Evolutionary conservation across 2,797 vertebrate genomes (phyloP), one percentile per base, ranked within the genome.

Genomic region (Craterocephalus amniculus): DNA sequence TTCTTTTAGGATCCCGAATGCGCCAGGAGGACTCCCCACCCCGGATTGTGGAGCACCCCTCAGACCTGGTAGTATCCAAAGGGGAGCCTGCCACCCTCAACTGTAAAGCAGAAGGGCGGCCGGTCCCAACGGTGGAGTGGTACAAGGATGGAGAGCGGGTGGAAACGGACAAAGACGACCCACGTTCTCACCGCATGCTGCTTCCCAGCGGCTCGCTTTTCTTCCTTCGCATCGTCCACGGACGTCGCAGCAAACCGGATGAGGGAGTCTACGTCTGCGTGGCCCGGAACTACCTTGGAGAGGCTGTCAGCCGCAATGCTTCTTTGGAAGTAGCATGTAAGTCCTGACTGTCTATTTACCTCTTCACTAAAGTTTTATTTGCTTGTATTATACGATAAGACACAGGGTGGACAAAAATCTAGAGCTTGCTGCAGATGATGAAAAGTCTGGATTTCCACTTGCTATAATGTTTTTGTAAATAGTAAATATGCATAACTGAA

Each of bases 251-350:
- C 89, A 99, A 99, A 82, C 97, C 98, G 0, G 98, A 99, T 7
- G 98, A 99, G 87, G 98, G 98, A 29, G 96, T 96, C 82, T 99
- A 99, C 0, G 95, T 99, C 10, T 99, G 98, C 0, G 97, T 99
- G 57, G 98, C 98, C 10, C 95, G 98, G 87, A 99, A 99, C 95
- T 99, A 99, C 87, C 95, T 99, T 40, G 98, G 98, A 9, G 98
- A 99, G 88, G 98, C 98, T 14, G 95, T 98, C 91, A 99, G 98
- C 88, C 97, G 96, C 60, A 99, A 99, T 0, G 98, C 98, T 0
- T 99, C 98, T 12, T 92, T 99, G 92, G 97, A 99, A 95, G 98
- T 99, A 86, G 98, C 98, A 96, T 96, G 98, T 99, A 91, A 99
- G 98, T 98, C 79, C 58, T 16, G 6, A 35, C 8, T n/a, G 3